These are phyloP conservation scores for Laticauda colubrina DNA, from an alignment of 2,113 vertebrate species.

Conservation along the genomic window DNA sequence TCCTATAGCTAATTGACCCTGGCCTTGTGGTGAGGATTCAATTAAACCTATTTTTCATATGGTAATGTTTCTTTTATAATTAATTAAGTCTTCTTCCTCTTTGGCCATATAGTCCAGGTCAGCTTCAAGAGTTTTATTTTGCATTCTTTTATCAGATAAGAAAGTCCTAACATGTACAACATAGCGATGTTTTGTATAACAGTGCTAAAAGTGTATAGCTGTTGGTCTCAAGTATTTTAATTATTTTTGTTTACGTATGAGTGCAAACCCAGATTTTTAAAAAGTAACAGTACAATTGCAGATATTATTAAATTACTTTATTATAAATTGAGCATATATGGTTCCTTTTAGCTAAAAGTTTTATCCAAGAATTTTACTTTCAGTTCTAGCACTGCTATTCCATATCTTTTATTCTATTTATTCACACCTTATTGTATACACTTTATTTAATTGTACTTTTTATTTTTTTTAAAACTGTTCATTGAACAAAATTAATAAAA, in stretches of 20 bases:
- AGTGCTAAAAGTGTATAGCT: neutral
- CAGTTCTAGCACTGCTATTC: neutral
- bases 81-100: neutral
- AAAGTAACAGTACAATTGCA: neutral
- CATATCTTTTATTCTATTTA: neutral
- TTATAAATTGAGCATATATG: neutral
- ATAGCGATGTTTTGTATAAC: neutral
- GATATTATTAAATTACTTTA: neutral
- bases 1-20: neutral
- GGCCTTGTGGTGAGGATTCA: neutral
- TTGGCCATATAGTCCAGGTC: neutral
- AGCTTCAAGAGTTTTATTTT: neutral
- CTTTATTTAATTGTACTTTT: neutral
- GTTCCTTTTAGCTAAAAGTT: neutral
- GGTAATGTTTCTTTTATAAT: neutral
- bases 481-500: neutral
- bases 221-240: neutral
- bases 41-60: neutral
- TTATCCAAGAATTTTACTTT: neutral
- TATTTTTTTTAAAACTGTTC: neutral
- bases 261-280: neutral
- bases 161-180: neutral
- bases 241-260: neutral
- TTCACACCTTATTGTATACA: neutral
- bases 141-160: neutral